phyloP scores from a whole-genome alignment of 2,888 invertebrate species.

The Xestoiulus laeticollis region DNA sequence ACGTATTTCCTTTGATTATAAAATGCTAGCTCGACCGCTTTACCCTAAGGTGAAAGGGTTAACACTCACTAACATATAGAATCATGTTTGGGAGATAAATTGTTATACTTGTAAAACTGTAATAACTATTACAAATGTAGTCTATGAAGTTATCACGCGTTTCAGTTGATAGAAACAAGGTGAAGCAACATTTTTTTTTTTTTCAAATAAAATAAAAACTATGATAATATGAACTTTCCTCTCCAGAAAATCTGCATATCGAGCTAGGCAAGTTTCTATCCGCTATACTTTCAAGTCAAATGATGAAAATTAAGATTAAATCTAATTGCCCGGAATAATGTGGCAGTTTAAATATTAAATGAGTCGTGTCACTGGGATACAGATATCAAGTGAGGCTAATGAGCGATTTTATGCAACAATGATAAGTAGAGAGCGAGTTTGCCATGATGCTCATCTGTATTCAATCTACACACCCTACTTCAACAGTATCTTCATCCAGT shows the following conservation, averaged over 20 bases:
- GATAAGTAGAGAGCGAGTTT: neutral
- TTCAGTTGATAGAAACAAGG: neutral
- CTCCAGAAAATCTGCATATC: neutral
- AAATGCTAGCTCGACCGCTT: neutral
- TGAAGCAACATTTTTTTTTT: neutral
- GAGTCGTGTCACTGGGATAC: conserved; percentile 20
- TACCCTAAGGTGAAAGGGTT: neutral
- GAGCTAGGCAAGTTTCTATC: neutral
- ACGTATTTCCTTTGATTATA: neutral
- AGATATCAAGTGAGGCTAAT: conserved; percentile 6
- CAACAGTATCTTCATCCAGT: neutral
- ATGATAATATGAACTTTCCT: neutral
- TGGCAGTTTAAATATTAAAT: conserved; percentile 27
- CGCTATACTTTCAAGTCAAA: neutral
- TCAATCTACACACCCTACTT: neutral
- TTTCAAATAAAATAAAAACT: neutral
- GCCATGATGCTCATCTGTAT: neutral
- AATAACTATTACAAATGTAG: neutral
- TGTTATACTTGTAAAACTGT: neutral
- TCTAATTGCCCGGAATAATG: conserved; percentile 37
- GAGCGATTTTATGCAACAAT: conserved; percentile 1
- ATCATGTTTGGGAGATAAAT: neutral
- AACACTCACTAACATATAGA: neutral
- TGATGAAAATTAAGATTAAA: conserved; percentile 15
- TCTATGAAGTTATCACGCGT: neutral